phyloP scores from a whole-genome alignment of 2,113 vertebrate genomes.

The Perognathus longimembris region DNA sequence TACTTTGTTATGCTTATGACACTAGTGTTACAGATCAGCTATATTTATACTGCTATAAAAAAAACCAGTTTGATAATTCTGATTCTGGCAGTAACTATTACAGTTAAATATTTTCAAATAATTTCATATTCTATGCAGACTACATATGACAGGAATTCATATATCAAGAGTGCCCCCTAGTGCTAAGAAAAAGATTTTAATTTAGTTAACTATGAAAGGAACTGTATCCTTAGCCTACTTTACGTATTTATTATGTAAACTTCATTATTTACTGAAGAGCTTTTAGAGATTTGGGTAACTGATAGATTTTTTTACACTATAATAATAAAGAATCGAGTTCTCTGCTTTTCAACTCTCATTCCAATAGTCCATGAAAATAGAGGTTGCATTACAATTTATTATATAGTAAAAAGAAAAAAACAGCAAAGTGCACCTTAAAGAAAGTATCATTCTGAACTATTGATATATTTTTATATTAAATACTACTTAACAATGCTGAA shows the following conservation, averaged over 20 bases:
- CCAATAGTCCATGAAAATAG: conserved; percentile 35
- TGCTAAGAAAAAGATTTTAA: conserved; percentile 67
- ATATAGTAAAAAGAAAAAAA: not conserved
- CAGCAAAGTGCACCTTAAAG: too few relatives aligned
- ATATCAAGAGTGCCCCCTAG: conserved; percentile 85
- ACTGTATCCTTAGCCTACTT: not conserved
- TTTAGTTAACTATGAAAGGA: conserved; percentile 35
- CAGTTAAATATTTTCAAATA: conserved; percentile 60
- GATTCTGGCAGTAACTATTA: conserved; percentile 16
- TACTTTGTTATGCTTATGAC: not conserved
- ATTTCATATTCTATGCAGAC: not conserved
- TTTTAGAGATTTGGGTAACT: conserved; percentile 2
- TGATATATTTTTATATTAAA: too few relatives aligned
- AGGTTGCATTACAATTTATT: conserved; percentile 45
- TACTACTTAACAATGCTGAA: too few relatives aligned
- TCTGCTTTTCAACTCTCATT: conserved; percentile 40
- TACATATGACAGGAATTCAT: conserved; percentile 48
- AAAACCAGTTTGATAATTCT: conserved; percentile 24
- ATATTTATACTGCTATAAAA: conserved; percentile 22
- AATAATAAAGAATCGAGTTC: conserved; percentile 17
- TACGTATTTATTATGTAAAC: not conserved
- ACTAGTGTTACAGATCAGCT: not conserved
- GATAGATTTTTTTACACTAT: not conserved
- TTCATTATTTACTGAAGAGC: conserved; percentile 36
- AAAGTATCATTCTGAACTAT: too few relatives aligned